Evolutionary conservation across 2,797 vertebrate species (phyloP).

Genomic region (Cottoperca gobio): DNA sequence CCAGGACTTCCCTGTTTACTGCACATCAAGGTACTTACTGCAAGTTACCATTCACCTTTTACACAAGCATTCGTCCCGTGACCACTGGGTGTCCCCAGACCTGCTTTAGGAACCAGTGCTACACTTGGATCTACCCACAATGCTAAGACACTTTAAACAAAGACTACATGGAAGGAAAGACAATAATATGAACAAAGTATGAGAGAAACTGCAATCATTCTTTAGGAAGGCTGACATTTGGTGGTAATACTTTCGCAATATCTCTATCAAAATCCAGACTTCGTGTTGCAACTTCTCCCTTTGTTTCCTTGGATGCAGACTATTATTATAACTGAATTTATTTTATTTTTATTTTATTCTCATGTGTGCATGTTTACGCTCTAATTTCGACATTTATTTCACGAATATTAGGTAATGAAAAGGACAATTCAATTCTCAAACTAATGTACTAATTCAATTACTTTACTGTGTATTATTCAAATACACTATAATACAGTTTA

Average conservation of each 20-base stretch:
- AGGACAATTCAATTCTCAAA: no score
- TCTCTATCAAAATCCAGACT: background rate
- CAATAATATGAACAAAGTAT: background rate
- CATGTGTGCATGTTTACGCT: no score
- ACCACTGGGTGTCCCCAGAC: conserved; percentile 43
- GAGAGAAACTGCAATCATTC: background rate
- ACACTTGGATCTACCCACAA: background rate
- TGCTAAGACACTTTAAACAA: background rate
- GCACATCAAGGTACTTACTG: background rate
- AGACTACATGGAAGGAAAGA: background rate
- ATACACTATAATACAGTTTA: no score
- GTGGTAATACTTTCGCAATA: background rate
- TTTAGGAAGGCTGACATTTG: background rate
- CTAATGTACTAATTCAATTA: no score
- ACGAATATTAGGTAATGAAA: no score
- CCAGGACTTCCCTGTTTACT: background rate
- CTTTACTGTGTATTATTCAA: no score
- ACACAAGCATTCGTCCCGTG: conserved; percentile 1
- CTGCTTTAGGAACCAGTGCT: background rate
- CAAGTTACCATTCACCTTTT: background rate
- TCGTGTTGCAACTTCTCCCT: background rate
- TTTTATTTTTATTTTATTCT: no score
- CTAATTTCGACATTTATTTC: no score
- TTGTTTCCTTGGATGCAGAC: background rate
- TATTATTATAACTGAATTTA: no score